Evolutionary conservation across 2,888 invertebrate species (phyloP).

Genomic region (Philhelius pedissequus): DNA sequence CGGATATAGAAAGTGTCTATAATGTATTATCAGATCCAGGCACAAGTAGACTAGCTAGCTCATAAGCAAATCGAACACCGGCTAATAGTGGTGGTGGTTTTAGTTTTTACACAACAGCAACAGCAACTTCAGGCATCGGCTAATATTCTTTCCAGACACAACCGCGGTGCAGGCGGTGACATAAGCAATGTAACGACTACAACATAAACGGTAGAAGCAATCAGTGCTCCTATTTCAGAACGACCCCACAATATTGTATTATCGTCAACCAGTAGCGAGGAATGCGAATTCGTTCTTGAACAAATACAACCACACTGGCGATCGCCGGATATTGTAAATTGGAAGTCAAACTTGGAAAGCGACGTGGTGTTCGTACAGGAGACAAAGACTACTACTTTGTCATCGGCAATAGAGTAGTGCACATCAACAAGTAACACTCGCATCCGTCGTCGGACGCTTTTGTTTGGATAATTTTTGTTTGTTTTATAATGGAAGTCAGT

Average conservation of each 20-base stretch:
- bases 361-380: conserved; percentile 78
- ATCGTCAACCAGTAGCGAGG: conserved; percentile 75
- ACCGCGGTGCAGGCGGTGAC: conserved; percentile 70
- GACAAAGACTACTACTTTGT: conserved; percentile 38
- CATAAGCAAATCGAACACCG: conserved; percentile 36
- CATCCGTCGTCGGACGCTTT: no score
- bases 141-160: conserved; percentile 77
- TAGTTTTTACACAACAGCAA: conserved; percentile 69
- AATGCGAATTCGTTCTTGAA: conserved; percentile 77
- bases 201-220: conserved; percentile 39
- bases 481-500: conserved; percentile 76
- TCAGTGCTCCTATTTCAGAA: conserved; percentile 33
- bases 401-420: conserved; percentile 43
- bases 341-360: conserved; percentile 77
- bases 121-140: conserved; percentile 71
- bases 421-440: conserved; percentile 53
- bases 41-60: conserved; percentile 18
- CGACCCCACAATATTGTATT: conserved; percentile 73
- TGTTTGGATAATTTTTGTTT: no score
- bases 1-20: conserved; percentile 66
- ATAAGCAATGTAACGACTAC: conserved; percentile 37
- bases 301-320: conserved; percentile 78
- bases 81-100: conserved; percentile 37
- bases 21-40: conserved; percentile 46
- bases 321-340: conserved; percentile 78